phyloP scores from a whole-genome alignment of 2,113 vertebrate genomes.

The Pongo pygmaeus region DNA sequence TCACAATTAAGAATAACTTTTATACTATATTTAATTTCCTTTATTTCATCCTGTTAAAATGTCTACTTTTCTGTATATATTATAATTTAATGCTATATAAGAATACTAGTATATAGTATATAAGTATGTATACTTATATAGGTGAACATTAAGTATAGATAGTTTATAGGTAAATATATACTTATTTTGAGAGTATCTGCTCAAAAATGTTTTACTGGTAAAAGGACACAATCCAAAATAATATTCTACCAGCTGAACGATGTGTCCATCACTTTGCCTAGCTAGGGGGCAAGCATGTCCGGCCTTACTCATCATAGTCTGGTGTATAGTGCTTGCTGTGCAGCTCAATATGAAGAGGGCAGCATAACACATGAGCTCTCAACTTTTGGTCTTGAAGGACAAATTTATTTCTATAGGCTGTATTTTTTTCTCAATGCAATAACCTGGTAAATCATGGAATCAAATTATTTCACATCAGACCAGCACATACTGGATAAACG shows the following conservation, averaged over 20 bases:
- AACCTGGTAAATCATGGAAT: conserved; percentile 34
- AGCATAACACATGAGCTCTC: not conserved
- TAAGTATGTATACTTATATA: not conserved
- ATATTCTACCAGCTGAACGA: not conserved
- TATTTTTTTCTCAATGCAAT: conserved; percentile 18
- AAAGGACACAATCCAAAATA: not conserved
- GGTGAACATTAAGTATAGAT: not conserved
- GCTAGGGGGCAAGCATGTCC: not conserved
- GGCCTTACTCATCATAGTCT: not conserved
- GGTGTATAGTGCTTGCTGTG: not conserved
- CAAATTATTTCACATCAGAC: conserved; percentile 35
- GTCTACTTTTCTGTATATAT: not conserved
- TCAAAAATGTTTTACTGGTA: conserved; percentile 25
- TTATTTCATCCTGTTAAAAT: not conserved
- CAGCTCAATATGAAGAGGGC: not conserved
- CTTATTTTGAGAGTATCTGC: not conserved
- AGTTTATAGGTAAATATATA: not conserved
- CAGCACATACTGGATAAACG: conserved; percentile 21
- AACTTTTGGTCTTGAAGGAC: conserved; percentile 7
- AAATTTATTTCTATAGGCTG: conserved; percentile 8
- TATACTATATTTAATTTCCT: not conserved
- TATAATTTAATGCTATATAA: not conserved
- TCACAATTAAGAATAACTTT: not conserved
- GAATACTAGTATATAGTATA: not conserved
- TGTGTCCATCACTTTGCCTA: not conserved